Evolutionary conservation across 2,888 invertebrate species (phyloP), one percentile per base, ranked within the genome.

Genomic region (Megaustenia siamemsis): DNA sequence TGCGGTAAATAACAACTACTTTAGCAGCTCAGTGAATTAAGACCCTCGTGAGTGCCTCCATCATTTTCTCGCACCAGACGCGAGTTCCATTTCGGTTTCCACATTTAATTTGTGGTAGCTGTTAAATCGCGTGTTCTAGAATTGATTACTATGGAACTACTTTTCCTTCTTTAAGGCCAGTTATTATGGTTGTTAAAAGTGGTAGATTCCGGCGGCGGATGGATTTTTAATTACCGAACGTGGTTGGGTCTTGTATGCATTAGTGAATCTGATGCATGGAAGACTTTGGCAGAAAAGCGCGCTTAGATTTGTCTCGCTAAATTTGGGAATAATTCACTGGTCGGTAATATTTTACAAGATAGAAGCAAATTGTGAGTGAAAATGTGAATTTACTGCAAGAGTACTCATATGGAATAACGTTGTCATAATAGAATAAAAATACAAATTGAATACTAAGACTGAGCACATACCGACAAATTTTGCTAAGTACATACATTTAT

Each of bases 181-280:
- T 69, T n/a, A 43, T 69, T 43, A 15, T 12, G 40, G 24, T 6
- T n/a, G 40, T 69, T 69, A 40, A 69, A 38, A 24, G 40, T 69
- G 40, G 69, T 69, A 43, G 69, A 69, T 15, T 69, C 24, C 40
- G 69, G 21, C 18, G 69, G 21, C 24, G 24, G 43, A 69, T 69
- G 69, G 69, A 69, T 69, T 69, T 69, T 40, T 69, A 69, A 69
- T 69, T 69, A 43, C 38, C 40, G 69, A n/a, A 68, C 35, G 38
- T 6, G 40, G 40, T 69, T 38, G 40, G 10, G 18, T 40, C 24
- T n/a, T 18, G 40, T 43, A 69, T 43, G 69, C 69, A 69, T 69
- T 69, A 69, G 40, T 24, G 40, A 38, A 40, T 38, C 5, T 5
- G 24, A 15, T 69, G 69, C 69, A 69, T 38, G 1, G 1, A 40